Percentiles rank a stretch among this genome's conserved stretches.
Evolutionary conservation across 2,113 vertebrate species (phyloP).

Genomic region (Pterophyllum scalare): DNA sequence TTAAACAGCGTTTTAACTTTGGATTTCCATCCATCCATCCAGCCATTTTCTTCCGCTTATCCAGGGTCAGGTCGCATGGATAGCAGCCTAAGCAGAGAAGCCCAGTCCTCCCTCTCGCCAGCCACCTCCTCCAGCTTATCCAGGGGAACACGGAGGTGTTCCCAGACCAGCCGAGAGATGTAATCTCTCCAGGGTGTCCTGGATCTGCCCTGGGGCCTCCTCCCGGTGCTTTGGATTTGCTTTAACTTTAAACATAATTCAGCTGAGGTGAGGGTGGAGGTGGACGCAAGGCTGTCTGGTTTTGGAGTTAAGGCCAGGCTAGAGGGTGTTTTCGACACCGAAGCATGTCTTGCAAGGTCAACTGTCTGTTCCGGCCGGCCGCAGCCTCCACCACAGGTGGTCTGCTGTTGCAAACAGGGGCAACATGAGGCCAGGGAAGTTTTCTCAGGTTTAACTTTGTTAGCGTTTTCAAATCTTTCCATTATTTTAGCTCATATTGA

Average conservation of each 20-base stretch:
- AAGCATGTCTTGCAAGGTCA: background rate
- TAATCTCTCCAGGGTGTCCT: too few relatives aligned
- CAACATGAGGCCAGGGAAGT: background rate
- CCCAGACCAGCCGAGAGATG: too few relatives aligned
- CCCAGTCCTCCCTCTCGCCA: too few relatives aligned
- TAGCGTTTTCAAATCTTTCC: background rate
- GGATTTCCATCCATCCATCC: background rate
- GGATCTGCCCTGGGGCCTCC: too few relatives aligned
- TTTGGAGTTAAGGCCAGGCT: background rate
- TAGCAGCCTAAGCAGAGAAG: too few relatives aligned
- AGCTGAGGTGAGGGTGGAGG: background rate
- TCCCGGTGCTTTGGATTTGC: background rate
- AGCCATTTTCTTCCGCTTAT: too few relatives aligned
- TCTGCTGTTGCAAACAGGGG: background rate
- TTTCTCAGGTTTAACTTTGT: constrained; percentile 4
- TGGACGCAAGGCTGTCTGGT: background rate
- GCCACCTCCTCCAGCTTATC: too few relatives aligned
- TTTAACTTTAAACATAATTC: background rate
- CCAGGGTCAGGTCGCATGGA: too few relatives aligned
- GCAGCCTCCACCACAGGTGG: background rate
- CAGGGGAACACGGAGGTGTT: too few relatives aligned
- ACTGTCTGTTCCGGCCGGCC: background rate
- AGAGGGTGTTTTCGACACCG: background rate
- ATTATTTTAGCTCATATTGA: background rate
- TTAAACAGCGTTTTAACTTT: background rate